phyloP scores from a whole-genome alignment of 1,140 invertebrate genomes.

The Lordiphosa clarofinis region DNA sequence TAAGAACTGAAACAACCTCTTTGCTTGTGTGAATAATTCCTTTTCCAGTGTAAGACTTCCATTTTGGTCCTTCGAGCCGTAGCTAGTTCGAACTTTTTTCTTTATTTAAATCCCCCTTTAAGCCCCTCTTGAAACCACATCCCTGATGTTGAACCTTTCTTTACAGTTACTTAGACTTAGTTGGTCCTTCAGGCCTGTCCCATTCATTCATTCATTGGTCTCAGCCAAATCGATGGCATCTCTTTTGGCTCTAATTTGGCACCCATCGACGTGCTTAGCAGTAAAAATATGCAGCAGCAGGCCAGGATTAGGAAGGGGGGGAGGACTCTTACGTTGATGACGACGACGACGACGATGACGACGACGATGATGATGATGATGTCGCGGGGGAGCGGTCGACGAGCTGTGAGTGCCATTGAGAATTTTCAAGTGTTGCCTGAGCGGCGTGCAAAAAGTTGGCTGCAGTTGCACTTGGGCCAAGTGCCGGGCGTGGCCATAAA shows the following conservation, averaged over 20 bases:
- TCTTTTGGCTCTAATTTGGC: slow-evolving; percentile 66
- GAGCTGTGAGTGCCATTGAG: slow-evolving; percentile 62
- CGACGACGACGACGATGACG: background rate
- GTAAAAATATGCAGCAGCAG: slow-evolving; percentile 50
- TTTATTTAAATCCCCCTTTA: no score
- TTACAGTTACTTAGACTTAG: no score
- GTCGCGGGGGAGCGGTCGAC: slow-evolving; percentile 17
- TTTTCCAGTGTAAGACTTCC: no score
- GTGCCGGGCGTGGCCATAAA: slow-evolving; percentile 67
- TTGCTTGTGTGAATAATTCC: no score
- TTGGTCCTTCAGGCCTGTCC: background rate
- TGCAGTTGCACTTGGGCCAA: slow-evolving; percentile 72
- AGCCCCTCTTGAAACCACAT: no score
- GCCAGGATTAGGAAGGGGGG: background rate
- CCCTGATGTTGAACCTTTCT: no score
- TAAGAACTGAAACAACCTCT: no score
- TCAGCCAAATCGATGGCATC: slow-evolving; percentile 45
- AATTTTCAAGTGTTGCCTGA: slow-evolving; percentile 63
- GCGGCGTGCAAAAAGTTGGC: slow-evolving; percentile 65
- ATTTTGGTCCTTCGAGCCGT: no score
- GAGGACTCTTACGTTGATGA: background rate
- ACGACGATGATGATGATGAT: background rate
- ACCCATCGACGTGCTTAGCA: slow-evolving; percentile 64
- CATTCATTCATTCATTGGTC: slow-evolving; percentile 8
- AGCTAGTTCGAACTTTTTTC: no score